These are phyloP conservation scores for Oxystoma pomonae DNA, from an alignment of 2,888 invertebrate genomes.

Conservation along the genomic window DNA sequence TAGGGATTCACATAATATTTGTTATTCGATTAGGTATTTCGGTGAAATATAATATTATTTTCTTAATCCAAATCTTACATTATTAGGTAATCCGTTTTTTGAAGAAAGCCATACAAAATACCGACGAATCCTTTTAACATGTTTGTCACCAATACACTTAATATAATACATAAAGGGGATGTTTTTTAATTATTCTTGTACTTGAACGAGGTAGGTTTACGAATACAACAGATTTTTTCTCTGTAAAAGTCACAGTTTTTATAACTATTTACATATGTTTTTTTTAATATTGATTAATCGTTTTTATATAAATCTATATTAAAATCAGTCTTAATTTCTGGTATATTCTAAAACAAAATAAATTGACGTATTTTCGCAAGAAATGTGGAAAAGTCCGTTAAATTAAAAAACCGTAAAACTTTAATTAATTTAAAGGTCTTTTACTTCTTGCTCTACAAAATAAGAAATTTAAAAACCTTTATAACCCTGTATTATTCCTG, in stretches of 20 bases:
- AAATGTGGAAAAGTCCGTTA: no score
- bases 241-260: neutral
- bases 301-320: slow-evolving; percentile 22
- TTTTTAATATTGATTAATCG: slow-evolving; percentile 10
- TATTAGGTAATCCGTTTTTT: neutral
- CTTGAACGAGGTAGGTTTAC: slow-evolving; percentile 22
- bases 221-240: slow-evolving; percentile 11
- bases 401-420: no score
- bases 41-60: neutral
- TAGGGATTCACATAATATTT: neutral
- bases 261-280: slow-evolving; percentile 19
- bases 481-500: neutral
- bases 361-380: neutral
- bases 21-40: neutral
- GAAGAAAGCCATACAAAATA: neutral
- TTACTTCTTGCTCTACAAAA: neutral
- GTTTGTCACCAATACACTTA: neutral
- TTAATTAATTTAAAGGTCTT: no score
- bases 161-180: slow-evolving; percentile 21
- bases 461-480: neutral
- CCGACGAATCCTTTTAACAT: slow-evolving; percentile 29
- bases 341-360: neutral
- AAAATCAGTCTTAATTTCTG: slow-evolving; percentile 24
- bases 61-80: slow-evolving; percentile 30
- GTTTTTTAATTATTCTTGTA: slow-evolving; percentile 23